Evolutionary conservation across 2,797 vertebrate genomes (phyloP).

Genomic region (Poecilia velifera): DNA sequence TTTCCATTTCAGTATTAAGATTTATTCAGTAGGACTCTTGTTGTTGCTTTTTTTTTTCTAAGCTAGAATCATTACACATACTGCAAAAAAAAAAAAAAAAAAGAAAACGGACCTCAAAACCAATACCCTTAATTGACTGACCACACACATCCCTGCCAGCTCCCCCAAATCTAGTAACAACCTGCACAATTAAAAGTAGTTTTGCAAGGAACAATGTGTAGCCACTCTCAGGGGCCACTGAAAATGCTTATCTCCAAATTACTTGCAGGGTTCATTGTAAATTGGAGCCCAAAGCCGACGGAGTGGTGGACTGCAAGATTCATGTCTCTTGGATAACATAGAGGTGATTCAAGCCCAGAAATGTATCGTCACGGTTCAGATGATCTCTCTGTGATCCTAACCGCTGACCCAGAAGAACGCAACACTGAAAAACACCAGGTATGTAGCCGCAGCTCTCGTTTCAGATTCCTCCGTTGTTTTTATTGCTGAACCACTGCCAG

Average conservation of each 20-base stretch:
- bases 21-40: neutral
- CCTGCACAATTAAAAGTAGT: slow-evolving; percentile 47
- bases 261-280: slow-evolving; percentile 69
- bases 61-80: slow-evolving; percentile 37
- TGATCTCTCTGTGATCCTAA: slow-evolving; percentile 69
- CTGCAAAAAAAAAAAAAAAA: slow-evolving; percentile 21
- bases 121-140: slow-evolving; percentile 72
- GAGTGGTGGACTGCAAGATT: slow-evolving; percentile 42
- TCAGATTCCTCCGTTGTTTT: slow-evolving; percentile 72
- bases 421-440: slow-evolving; percentile 73
- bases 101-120: slow-evolving; percentile 53
- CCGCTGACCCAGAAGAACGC: slow-evolving; percentile 74
- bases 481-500: slow-evolving; percentile 69
- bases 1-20: slow-evolving; percentile 18
- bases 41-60: slow-evolving; percentile 26
- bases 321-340: slow-evolving; percentile 58
- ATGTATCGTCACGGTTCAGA: slow-evolving; percentile 70
- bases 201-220: slow-evolving; percentile 60
- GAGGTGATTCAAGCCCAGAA: slow-evolving; percentile 65
- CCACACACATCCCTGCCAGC: slow-evolving; percentile 51
- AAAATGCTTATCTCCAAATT: slow-evolving; percentile 64
- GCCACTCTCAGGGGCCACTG: slow-evolving; percentile 66
- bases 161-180: slow-evolving; percentile 34
- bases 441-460: slow-evolving; percentile 63
- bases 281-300: slow-evolving; percentile 38